Conservation (phyloP, 1,140 invertebrate genomes). For the Drosophila trapezifrons region DNA sequence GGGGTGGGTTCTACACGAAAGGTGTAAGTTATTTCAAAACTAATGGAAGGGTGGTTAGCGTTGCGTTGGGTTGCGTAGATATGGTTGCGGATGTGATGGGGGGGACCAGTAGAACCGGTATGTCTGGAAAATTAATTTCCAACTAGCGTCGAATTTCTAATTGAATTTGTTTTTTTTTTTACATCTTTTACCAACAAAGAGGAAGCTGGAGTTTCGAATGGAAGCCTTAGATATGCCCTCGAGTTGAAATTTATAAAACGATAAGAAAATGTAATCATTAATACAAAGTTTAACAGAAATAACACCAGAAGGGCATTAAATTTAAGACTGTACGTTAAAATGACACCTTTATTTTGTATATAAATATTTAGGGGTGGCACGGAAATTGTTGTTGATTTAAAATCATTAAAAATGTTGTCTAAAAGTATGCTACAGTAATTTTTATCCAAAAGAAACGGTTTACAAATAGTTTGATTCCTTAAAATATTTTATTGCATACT, state of each 20-base stretch:
- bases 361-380: neutral
- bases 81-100: neutral
- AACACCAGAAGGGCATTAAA: neutral
- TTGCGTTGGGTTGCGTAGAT: neutral
- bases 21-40: conserved; percentile 41
- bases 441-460: too few relatives aligned
- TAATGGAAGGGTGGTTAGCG: conserved; percentile 38
- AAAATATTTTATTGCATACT: too few relatives aligned
- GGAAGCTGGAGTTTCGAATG: neutral
- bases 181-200: conserved; percentile 1
- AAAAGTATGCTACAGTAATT: too few relatives aligned
- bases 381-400: neutral
- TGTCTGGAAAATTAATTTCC: conserved; percentile 24
- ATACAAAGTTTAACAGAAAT: too few relatives aligned
- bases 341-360: too few relatives aligned
- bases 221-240: neutral
- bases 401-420: neutral
- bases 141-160: conserved; percentile 14
- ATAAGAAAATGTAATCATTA: neutral
- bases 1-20: conserved; percentile 8
- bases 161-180: neutral
- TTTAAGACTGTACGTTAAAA: too few relatives aligned
- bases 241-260: too few relatives aligned
- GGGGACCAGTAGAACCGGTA: conserved; percentile 27
- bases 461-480: too few relatives aligned